Evolutionary conservation across 2,113 vertebrate genomes (phyloP).

Genomic region (Tupaia chinensis): DNA sequence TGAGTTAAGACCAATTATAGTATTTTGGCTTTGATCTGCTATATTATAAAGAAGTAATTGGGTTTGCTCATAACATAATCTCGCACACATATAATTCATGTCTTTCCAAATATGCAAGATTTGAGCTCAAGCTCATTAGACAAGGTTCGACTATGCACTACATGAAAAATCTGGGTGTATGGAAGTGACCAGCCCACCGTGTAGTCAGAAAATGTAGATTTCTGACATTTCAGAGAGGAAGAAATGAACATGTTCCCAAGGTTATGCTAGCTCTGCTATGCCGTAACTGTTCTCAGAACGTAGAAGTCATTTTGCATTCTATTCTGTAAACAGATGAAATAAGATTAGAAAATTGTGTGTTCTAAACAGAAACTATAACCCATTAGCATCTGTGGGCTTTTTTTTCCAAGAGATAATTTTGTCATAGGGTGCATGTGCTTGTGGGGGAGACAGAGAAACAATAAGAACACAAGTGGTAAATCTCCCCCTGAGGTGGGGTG

Average conservation of each 20-base stretch:
- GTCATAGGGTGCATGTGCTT: too few relatives aligned
- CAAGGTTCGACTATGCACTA: background rate
- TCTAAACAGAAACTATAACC: background rate
- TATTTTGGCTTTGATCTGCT: constrained; percentile 29
- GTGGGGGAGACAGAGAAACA: too few relatives aligned
- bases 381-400: constrained; percentile 27
- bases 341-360: background rate
- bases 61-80: background rate
- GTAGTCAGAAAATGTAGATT: background rate
- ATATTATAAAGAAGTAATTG: background rate
- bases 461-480: too few relatives aligned
- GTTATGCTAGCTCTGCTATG: background rate
- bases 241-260: constrained; percentile 27
- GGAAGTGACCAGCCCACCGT: background rate
- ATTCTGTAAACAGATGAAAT: constrained; percentile 10
- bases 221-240: constrained; percentile 6
- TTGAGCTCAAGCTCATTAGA: background rate
- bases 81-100: background rate
- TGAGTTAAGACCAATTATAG: background rate
- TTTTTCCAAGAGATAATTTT: too few relatives aligned
- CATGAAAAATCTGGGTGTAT: background rate
- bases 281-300: background rate
- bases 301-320: constrained; percentile 34
- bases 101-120: background rate
- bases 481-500: too few relatives aligned